Evolutionary conservation across 2,797 vertebrate species (phyloP), one percentile per base, ranked within the genome.

Genomic region (Enteromius trimaculatus): DNA sequence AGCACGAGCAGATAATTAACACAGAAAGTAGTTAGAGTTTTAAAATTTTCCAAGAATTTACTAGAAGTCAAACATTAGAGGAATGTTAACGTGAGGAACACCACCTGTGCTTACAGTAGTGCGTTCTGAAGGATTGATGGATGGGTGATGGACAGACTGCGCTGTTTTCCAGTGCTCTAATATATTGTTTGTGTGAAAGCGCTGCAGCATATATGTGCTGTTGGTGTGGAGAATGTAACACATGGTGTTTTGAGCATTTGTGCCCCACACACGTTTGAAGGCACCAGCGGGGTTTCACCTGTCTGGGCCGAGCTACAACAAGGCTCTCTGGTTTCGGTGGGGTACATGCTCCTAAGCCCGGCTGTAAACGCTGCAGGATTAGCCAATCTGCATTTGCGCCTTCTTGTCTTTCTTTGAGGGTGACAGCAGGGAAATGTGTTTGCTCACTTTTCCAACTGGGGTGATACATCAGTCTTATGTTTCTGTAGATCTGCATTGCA

Each of bases 311-410:
- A 39, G 77, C 62, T 71, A 86, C 86, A 88, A 87, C 51, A 80
- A 87, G 79, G 58, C 79, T 79, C 89, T 92, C 89, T 58, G 71
- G 87, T 93, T 92, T 92, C 88, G 62, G 69, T 70, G 51, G 81
- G 82, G 86, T 81, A 13, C 78, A 60, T 16, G 84, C 72, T 87
- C 79, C 78, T 88, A 85, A 90, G 70, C 78, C 80, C 7, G 70
- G 89, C 86, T 86, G 84, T 92, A 89, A 92, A 92, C 90, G 84
- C 88, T 11, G 26, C 84, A 34, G 86, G 88, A 91, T 90, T 88
- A 88, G 83, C 79, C 84, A 82, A 85, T 82, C 89, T 87, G 84
- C 81, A 83, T 85, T 85, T 81, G 72, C 62, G 29, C 85, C 86
- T 84, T 84, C 80, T 88, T 86, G 83, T 85, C 86, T 87, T 88